Evolutionary conservation across 2,797 vertebrate genomes (phyloP).

Genomic region (Chelidonichthys spinosus): DNA sequence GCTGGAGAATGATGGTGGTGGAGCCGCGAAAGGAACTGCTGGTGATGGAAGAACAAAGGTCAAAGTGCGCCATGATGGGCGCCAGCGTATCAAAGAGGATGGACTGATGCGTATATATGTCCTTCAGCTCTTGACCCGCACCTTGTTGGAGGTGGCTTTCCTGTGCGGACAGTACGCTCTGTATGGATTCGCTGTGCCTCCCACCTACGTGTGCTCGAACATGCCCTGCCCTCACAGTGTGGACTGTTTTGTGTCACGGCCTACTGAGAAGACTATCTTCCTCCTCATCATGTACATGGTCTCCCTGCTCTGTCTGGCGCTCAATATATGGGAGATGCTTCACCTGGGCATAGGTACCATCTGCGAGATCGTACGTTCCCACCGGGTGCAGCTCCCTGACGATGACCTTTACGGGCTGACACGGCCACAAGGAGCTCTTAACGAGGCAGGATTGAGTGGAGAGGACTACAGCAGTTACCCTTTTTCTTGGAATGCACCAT

Average conservation of each 20-base stretch:
- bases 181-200: constrained; percentile 91
- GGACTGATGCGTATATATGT: constrained; percentile 95
- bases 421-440: constrained; percentile 17
- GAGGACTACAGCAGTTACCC: constrained; percentile 86
- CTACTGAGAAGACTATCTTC: constrained; percentile 97
- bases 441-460: constrained; percentile 39
- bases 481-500: constrained; percentile 90
- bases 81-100: constrained; percentile 89
- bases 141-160: constrained; percentile 90
- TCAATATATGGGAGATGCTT: constrained; percentile 97
- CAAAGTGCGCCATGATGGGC: constrained; percentile 89
- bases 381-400: constrained; percentile 41
- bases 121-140: constrained; percentile 90
- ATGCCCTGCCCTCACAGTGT: constrained; percentile 91
- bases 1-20: constrained; percentile 80
- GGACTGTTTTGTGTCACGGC: constrained; percentile 95
- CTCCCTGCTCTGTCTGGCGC: constrained; percentile 89
- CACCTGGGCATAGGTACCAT: constrained; percentile 93
- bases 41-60: constrained; percentile 60
- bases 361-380: constrained; percentile 88
- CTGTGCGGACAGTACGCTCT: constrained; percentile 92
- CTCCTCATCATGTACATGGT: constrained; percentile 96
- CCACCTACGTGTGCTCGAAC: constrained; percentile 86
- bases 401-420: constrained; percentile 69
- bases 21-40: constrained; percentile 75